These are phyloP conservation scores for Ophioninae sp. DNA, from an alignment of 2,888 invertebrate genomes.

Conservation along the genomic window DNA sequence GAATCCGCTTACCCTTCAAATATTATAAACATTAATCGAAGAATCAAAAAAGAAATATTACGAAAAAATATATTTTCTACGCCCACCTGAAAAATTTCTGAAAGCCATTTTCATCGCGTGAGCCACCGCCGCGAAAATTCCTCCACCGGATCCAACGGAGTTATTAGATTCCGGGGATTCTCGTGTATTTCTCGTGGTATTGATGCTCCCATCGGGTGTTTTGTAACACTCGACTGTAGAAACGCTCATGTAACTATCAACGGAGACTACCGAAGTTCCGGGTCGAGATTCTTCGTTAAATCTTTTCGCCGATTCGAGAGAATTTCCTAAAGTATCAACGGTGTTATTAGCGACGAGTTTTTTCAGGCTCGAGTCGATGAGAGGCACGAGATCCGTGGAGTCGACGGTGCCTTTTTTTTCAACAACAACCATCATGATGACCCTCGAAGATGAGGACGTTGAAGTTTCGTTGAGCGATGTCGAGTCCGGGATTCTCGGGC, in stretches of 20 bases:
- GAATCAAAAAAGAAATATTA: background rate
- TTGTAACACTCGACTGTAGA: conserved; percentile 64
- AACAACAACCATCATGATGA: conserved; percentile 77
- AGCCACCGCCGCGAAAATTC: conserved; percentile 74
- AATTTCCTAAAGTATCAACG: background rate
- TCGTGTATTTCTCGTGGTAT: conserved; percentile 10
- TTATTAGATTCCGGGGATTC: conserved; percentile 3
- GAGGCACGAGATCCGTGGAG: conserved; percentile 67
- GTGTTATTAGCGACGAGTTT: conserved; percentile 63
- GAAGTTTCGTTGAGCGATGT: background rate
- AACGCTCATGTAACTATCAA: conserved; percentile 69
- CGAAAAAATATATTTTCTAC: background rate
- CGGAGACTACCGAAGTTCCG: conserved; percentile 63
- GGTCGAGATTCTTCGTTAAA: background rate
- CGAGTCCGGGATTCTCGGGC: background rate
- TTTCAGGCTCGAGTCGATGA: conserved; percentile 74
- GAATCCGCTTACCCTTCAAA: too few relatives aligned
- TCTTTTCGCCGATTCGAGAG: background rate
- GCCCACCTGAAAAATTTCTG: conserved; percentile 73
- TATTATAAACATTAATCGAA: too few relatives aligned
- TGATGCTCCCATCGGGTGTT: conserved; percentile 29
- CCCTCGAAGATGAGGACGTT: conserved; percentile 65
- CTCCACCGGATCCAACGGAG: conserved; percentile 58
- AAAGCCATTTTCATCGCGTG: conserved; percentile 74
- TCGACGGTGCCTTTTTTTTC: conserved; percentile 68